Evolutionary conservation across 2,113 vertebrate species (phyloP), one percentile per base, ranked within the genome.

Genomic region (Ursus arctos): DNA sequence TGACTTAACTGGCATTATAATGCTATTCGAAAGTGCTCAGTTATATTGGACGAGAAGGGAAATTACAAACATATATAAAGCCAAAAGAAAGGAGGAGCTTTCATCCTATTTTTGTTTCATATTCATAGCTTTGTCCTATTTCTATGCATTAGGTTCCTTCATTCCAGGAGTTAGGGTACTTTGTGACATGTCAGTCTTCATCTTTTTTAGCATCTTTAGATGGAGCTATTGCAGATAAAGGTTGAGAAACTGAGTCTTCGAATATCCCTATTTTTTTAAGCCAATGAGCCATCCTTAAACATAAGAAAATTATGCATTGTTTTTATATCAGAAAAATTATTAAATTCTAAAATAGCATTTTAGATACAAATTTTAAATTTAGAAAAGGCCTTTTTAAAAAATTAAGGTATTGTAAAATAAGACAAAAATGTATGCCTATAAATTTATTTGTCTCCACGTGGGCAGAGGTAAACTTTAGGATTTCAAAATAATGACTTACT

Each of bases 311-410:
- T 21, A 33, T 40, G 6, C 43, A 6, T 43, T 43, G 43, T 94
- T 72, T 93, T 18, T 89, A 72, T 96, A 74, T 87, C 65, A 86
- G 18, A 21, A 76, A 63, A 87, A 47, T 33, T 88, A n/a, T 51
- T 22, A 67, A n/a, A 84, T 65, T 65, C n/a, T 63, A 40, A 77
- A 65, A 31, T 53, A 71, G 24, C 57, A 67, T 51, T 57, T 88
- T 93, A 71, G 40, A 43, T 83, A 76, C 81, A 57, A 83, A 6
- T 22, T 51, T 59, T 28, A 49, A 79, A 67, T 77, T 53, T 53
- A 67, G 9, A 33, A 24, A 49, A 88, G 12, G 8, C n/a, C 61
- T 85, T 49, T 47, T 43, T 24, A 43, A 19, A 28, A 2, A n/a
- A 15, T 67, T 51, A 28, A 51, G 33, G 36, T 59, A 81, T 57